phyloP scores from a whole-genome alignment of 2,797 vertebrate genomes.

The Trichosurus vulpecula region DNA sequence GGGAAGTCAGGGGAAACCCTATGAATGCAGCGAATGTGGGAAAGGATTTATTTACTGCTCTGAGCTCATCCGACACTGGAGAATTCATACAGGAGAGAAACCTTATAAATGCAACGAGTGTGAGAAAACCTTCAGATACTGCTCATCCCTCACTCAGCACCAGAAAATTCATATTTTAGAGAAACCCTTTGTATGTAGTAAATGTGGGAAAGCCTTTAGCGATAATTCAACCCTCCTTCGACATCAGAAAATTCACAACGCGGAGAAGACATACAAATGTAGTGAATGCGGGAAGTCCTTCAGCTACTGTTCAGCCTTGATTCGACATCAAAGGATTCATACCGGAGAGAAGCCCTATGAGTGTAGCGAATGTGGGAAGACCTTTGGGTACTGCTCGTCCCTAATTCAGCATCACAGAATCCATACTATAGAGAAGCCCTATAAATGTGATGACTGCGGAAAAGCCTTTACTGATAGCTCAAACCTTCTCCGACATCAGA shows the following conservation, averaged over 20 bases:
- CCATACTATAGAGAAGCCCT: constrained; percentile 41
- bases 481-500: constrained; percentile 20
- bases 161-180: neutral
- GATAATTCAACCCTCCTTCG: constrained; percentile 43
- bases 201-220: constrained; percentile 30
- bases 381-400: constrained; percentile 28
- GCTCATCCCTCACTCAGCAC: neutral
- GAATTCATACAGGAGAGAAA: neutral
- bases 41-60: neutral
- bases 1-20: neutral
- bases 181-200: neutral
- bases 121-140: neutral
- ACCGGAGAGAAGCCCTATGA: constrained; percentile 83
- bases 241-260: constrained; percentile 88
- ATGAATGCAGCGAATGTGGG: neutral
- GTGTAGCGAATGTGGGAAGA: constrained; percentile 33
- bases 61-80: neutral
- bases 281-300: constrained; percentile 87
- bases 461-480: constrained; percentile 51
- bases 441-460: constrained; percentile 37
- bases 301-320: constrained; percentile 89
- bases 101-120: neutral
- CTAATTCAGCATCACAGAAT: constrained; percentile 47
- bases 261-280: constrained; percentile 87
- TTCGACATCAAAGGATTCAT: constrained; percentile 89